phyloP scores from a whole-genome alignment of 1,140 invertebrate species.

The Gryllus bimaculatus region DNA sequence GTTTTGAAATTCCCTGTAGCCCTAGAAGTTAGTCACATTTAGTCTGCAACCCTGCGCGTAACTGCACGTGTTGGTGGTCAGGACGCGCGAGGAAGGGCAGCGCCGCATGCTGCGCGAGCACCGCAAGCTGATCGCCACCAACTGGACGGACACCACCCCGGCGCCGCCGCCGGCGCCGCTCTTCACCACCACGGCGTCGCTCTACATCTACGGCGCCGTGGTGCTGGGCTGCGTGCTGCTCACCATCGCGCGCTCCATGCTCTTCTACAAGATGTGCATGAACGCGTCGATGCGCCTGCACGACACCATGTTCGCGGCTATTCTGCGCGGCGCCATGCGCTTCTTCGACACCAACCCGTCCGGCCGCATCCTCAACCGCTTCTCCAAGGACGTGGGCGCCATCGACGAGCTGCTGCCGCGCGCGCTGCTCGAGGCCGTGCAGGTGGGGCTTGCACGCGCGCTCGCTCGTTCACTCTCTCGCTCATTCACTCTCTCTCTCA shows the following conservation, averaged over 20 bases:
- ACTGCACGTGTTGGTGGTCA: background rate
- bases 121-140: too few species aligned
- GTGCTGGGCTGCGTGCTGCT: slow-evolving; percentile 31
- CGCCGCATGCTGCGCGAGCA: background rate
- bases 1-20: too few species aligned
- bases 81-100: background rate
- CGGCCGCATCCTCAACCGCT: slow-evolving; percentile 61
- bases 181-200: slow-evolving; percentile 25
- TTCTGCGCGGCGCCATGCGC: slow-evolving; percentile 54
- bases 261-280: slow-evolving; percentile 69
- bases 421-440: slow-evolving; percentile 64
- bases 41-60: background rate
- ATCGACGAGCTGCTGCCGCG: slow-evolving; percentile 81
- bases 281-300: slow-evolving; percentile 54
- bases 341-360: slow-evolving; percentile 74
- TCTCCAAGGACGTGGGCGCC: slow-evolving; percentile 68
- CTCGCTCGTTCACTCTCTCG: too few species aligned
- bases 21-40: background rate
- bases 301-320: slow-evolving; percentile 51
- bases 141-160: background rate
- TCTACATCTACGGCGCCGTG: slow-evolving; percentile 36
- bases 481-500: too few species aligned
- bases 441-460: slow-evolving; percentile 29
- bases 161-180: background rate
- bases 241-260: slow-evolving; percentile 41